A percentile compares a stretch with the other conserved stretches of the same genome.
phyloP scores from a whole-genome alignment of 2,113 vertebrate species.

The Turdus rufiventris region DNA sequence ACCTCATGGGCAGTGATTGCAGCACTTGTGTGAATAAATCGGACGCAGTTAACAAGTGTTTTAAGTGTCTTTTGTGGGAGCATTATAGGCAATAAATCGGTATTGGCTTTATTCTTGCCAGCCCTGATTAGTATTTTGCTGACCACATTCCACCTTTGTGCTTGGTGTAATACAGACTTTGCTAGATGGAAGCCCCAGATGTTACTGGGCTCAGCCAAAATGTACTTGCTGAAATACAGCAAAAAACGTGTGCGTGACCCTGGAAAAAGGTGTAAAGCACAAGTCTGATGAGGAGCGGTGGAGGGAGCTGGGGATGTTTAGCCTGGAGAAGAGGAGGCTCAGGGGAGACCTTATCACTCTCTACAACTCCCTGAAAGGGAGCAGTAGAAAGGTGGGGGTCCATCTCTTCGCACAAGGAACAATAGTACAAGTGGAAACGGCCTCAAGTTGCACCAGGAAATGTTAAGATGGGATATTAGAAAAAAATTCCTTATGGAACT shows the following conservation, averaged over 20 bases:
- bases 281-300: not conserved
- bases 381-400: not conserved
- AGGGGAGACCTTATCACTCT: not conserved
- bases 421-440: not conserved
- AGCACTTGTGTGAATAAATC: not conserved
- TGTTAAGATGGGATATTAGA: not conserved
- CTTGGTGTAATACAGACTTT: not conserved
- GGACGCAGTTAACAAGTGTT: not conserved
- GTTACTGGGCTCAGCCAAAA: not conserved
- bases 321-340: not conserved
- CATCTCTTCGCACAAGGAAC: not conserved
- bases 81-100: fast-evolving
- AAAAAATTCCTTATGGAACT: not conserved
- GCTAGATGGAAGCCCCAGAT: not conserved
- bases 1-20: not conserved
- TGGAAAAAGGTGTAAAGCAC: not conserved
- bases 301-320: not conserved
- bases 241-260: not conserved
- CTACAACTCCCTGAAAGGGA: not conserved
- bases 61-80: not conserved
- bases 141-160: not conserved
- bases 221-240: not conserved
- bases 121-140: not conserved
- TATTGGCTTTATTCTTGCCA: not conserved
- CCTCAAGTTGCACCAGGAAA: not conserved